These are phyloP conservation scores for Eudorcas thomsonii DNA, from an alignment of 2,113 vertebrate genomes.

Conservation along the genomic window DNA sequence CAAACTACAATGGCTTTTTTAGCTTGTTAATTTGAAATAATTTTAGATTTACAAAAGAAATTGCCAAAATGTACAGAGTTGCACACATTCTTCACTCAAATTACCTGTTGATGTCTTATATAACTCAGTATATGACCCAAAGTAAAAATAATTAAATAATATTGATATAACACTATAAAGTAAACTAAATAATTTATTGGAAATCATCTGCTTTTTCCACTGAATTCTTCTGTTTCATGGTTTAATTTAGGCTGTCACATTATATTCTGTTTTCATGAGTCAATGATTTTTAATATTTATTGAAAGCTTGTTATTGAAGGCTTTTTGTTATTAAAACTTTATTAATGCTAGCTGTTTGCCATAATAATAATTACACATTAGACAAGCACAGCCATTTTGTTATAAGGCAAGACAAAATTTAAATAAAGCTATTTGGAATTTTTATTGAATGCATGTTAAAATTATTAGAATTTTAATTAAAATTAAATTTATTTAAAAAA, in stretches of 20 bases:
- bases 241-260: background rate
- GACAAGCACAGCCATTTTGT: background rate
- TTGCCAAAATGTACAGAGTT: background rate
- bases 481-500: background rate
- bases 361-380: background rate
- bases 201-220: background rate
- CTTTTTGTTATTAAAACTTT: background rate
- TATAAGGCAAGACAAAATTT: background rate
- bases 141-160: background rate
- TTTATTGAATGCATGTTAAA: background rate
- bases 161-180: background rate
- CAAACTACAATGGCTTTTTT: background rate
- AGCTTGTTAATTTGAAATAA: background rate
- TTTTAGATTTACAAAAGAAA: background rate
- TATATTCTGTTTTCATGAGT: background rate
- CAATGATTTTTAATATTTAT: background rate
- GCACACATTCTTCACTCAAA: background rate
- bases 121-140: background rate
- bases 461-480: background rate
- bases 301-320: background rate
- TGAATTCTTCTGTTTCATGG: background rate
- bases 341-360: background rate
- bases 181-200: background rate
- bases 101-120: background rate
- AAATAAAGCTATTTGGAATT: background rate